Percentiles rank a stretch among this genome's conserved stretches.
phyloP scores from a whole-genome alignment of 2,888 invertebrate species.

The Cheilosia impressa region DNA sequence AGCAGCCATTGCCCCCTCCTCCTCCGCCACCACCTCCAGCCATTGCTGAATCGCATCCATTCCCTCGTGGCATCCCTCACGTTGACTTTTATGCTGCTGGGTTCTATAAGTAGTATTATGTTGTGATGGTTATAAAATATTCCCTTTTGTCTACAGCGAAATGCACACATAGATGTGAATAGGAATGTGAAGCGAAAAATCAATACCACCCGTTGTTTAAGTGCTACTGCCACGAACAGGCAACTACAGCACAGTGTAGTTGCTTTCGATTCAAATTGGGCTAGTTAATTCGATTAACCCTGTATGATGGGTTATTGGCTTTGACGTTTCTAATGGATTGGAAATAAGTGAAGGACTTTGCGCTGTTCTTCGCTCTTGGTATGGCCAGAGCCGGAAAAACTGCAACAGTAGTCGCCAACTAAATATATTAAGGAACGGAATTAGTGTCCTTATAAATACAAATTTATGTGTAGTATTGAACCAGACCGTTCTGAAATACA shows the following conservation, averaged over 20 bases:
- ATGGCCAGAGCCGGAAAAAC: no score
- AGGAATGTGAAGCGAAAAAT: conserved; percentile 44
- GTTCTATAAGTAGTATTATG: conserved; percentile 23
- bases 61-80: conserved; percentile 59
- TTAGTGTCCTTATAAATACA: no score
- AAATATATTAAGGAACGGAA: no score
- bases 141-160: conserved; percentile 33
- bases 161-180: conserved; percentile 3
- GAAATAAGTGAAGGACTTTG: no score
- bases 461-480: no score
- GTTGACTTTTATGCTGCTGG: conserved; percentile 37
- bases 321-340: no score
- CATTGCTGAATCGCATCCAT: conserved; percentile 53
- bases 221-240: background rate
- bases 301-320: no score
- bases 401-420: no score
- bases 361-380: no score
- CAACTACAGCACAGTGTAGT: background rate
- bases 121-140: conserved; percentile 33
- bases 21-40: conserved; percentile 33
- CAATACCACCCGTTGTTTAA: conserved; percentile 15
- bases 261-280: no score
- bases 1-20: conserved; percentile 32
- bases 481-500: no score
- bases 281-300: no score